These are phyloP conservation scores for Epistrophe grossulariae DNA, from an alignment of 2,888 invertebrate species.

Conservation along the genomic window DNA sequence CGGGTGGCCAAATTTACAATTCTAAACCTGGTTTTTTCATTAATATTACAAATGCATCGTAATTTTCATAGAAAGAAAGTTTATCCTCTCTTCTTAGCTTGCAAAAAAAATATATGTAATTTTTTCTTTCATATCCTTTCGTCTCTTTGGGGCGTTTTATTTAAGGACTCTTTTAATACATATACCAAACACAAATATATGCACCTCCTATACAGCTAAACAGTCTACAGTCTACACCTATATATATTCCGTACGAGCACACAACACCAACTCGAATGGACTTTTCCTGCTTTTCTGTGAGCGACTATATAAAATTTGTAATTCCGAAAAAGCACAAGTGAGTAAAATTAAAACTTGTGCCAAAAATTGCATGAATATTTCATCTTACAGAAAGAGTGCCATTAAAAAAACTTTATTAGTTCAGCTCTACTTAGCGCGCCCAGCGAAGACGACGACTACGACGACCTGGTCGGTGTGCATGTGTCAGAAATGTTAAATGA, in stretches of 20 bases:
- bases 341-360: conserved; percentile 53
- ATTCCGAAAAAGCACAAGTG: conserved; percentile 29
- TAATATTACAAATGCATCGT: conserved; percentile 49
- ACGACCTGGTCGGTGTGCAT: neutral
- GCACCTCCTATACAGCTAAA: neutral
- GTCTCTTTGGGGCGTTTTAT: neutral
- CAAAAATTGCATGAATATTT: conserved; percentile 72
- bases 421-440: neutral
- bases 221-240: no score
- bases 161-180: conserved; percentile 3
- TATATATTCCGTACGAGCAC: neutral
- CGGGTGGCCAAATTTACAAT: conserved; percentile 48
- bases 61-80: conserved; percentile 36
- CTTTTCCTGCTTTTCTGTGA: neutral
- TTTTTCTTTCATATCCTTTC: conserved; percentile 4
- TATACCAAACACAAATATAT: conserved; percentile 1
- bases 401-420: conserved; percentile 59
- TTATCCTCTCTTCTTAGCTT: conserved; percentile 38
- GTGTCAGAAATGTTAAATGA: neutral
- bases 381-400: conserved; percentile 30
- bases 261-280: neutral
- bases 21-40: conserved; percentile 46
- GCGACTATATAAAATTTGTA: conserved; percentile 30
- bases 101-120: neutral
- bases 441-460: neutral